Evolutionary conservation across 2,113 vertebrate species (phyloP), one percentile per base, ranked within the genome.

Genomic region (Meriones unguiculatus): DNA sequence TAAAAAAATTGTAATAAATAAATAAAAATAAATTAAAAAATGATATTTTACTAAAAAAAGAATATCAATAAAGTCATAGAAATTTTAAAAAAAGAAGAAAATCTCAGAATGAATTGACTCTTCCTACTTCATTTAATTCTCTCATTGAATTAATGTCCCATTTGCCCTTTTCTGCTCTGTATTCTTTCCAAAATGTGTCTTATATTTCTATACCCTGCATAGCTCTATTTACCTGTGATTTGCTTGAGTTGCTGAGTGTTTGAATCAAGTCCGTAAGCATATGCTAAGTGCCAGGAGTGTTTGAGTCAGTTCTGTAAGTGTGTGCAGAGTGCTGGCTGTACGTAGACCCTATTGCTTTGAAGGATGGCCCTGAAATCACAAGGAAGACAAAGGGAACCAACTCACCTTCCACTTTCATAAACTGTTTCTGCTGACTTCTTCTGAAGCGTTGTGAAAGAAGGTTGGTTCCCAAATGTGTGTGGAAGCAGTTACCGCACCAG

Each of bases 401-500:
- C 78, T 93, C 4, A 38, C 59, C 62, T 96, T 77, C 57, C 12
- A 7, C 82, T 97, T 54, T 97, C 94, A 84, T 88, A 96, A 80
- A 75, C 54, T 88, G n/a, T 93, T 87, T 97, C 81, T 96, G 88
- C 87, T 95, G 95, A 28, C 12, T 59, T 54, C 76, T 96, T 54
- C 76, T 96, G 93, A 94, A 50, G 11, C 87, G 73, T 76, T 87
- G 87, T 96, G 88, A 97, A 93, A 93, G 32, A 98, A 97, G 97
- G 89, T 92, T 62, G 70, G 92, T 96, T 97, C 91, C 90, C 97
- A 96, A 95, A 97, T 97, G 75, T 92, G 89, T 17, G 73, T 92
- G 80, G 5, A 73, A 93, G 87, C 93, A 97, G 96, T 96, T 97
- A 85, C 96, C 94, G 88, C 94, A 97, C 96, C 84, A 87, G 84